Percentiles rank a stretch among this genome's conserved stretches.
These are phyloP conservation scores for Epicauta chinensis DNA, from an alignment of 1,140 invertebrate species.

Conservation along the genomic window DNA sequence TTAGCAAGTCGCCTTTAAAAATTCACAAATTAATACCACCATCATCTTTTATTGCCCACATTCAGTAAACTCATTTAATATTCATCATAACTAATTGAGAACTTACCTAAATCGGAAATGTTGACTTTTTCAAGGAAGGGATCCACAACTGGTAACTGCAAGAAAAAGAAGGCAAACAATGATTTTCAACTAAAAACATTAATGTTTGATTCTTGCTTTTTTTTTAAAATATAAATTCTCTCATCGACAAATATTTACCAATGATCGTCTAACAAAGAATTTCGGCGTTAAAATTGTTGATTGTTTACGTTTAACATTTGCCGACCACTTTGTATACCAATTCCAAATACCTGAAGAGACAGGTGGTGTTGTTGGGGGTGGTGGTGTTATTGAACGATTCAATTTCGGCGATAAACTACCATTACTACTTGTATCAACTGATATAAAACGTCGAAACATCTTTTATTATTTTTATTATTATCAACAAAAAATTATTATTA, in stretches of 20 bases:
- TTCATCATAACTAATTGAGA: too few species aligned
- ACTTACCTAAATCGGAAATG: constrained; percentile 78
- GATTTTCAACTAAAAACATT: too few species aligned
- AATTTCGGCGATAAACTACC: not conserved
- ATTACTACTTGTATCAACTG: not conserved
- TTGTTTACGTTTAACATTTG: constrained; percentile 45
- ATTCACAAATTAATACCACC: too few species aligned
- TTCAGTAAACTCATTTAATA: too few species aligned
- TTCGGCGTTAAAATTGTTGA: constrained; percentile 41
- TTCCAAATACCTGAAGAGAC: constrained; percentile 36
- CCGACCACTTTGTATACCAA: constrained; percentile 47
- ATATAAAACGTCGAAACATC: constrained; percentile 26
- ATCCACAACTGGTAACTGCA: constrained; percentile 81
- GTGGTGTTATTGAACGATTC: constrained; percentile 10
- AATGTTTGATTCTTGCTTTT: too few species aligned
- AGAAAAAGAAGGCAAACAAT: constrained; percentile 41
- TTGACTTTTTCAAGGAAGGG: constrained; percentile 84
- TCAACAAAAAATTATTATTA: too few species aligned
- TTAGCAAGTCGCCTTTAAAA: too few species aligned
- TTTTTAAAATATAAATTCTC: too few species aligned
- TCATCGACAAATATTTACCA: constrained; percentile 20
- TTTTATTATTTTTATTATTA: not conserved
- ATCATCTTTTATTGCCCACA: too few species aligned
- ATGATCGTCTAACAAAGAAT: constrained; percentile 39
- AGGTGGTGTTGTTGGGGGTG: constrained; percentile 41